Evolutionary conservation across 2,797 vertebrate genomes (phyloP), one percentile per base, ranked within the genome.

Genomic region (Manis javanica): DNA sequence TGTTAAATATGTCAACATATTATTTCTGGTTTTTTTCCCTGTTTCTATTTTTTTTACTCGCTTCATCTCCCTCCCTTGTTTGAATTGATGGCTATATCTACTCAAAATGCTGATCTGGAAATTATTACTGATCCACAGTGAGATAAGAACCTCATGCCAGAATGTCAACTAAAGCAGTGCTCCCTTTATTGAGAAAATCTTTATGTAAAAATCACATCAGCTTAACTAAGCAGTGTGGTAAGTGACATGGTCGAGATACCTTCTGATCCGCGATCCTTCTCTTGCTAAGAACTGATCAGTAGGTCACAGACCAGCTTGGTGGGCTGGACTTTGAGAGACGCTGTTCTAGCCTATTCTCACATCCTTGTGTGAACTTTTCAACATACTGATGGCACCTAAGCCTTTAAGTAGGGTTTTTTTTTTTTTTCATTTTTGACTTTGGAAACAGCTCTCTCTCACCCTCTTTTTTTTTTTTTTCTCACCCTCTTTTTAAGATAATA

Each of bases 361-460:
- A 49, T n/a, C 6, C 12, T 89, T 63, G 19, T 68, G 91, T 90
- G 59, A 66, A 69, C 7, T 42, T 46, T 68, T 90, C 39, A 29
- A 74, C 34, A 55, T 26, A 14, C 51, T 66, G 19, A 77, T 16
- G n/a, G 42, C 21, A 66, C 37, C 13, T 75, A 29, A 78, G 49
- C 9, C 39, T 78, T 84, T 55, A 61, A 42, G 53, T 81, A 31
- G 19, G 51, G 3, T 9, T 90, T 86, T 26, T 68, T 68, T 34
- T 37, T 3, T 87, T 93, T 87, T 90, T 59, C 49, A 21, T 83
- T 34, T 90, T 69, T 85, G 88, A n/a, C 13, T 74, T 68, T 85
- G 49, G 37, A 46, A 42, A 79, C 29, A 79, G 46, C 72, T 82
- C 39, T 68, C n/a, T 90, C 24, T 84, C 7, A 23, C 31, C 31